These are phyloP conservation scores for Notodonta dromedarius DNA, from an alignment of 2,888 invertebrate genomes.

Conservation along the genomic window DNA sequence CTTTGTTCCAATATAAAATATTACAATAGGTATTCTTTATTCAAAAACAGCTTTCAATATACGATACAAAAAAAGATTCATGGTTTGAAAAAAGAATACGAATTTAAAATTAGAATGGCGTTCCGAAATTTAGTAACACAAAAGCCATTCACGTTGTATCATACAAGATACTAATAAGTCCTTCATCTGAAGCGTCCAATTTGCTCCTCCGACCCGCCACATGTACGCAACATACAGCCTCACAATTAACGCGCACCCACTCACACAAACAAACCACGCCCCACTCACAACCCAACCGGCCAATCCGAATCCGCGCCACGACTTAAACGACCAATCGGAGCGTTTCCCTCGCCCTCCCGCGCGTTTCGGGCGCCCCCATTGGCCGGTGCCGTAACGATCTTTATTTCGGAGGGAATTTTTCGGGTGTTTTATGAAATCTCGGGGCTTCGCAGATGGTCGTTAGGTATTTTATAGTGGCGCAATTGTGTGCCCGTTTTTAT, in stretches of 20 bases:
- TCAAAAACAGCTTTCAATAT: too few species aligned
- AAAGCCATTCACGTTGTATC: conserved; percentile 23
- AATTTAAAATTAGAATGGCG: background rate
- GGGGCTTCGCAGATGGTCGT: conserved; percentile 45
- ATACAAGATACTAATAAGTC: conserved; percentile 43
- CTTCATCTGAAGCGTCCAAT: conserved; percentile 44
- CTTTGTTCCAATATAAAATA: too few species aligned
- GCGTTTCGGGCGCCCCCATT: conserved; percentile 59
- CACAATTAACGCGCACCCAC: conserved; percentile 69
- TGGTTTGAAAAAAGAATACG: too few species aligned
- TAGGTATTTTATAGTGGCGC: conserved; percentile 67
- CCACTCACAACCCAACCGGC: conserved; percentile 55
- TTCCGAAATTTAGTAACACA: background rate
- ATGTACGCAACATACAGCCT: conserved; percentile 56
- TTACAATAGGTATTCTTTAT: too few species aligned
- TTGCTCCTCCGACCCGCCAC: conserved; percentile 50
- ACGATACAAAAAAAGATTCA: too few species aligned
- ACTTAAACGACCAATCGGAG: conserved; percentile 63
- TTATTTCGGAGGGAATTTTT: conserved; percentile 76
- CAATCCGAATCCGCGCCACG: conserved; percentile 60
- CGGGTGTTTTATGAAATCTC: conserved; percentile 76
- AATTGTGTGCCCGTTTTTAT: conserved; percentile 69
- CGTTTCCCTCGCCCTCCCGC: conserved; percentile 64
- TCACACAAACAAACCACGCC: conserved; percentile 62
- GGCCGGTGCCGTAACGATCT: conserved; percentile 71